Evolutionary conservation across 1,140 invertebrate genomes (phyloP).

Genomic region (silkworm (Bombyx mori)): ASM3026992v2 NC_085131.1:3017001-3017500

Average conservation of each 20-base stretch:
- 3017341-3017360: conserved; percentile 66
- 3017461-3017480: conserved; percentile 34
- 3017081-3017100: neutral
- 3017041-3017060: conserved; percentile 48
- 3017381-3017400: conserved; percentile 41
- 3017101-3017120: neutral
- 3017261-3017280: conserved; percentile 24
- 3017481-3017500: conserved; percentile 18
- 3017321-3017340: conserved; percentile 66
- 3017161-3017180: conserved; percentile 23
- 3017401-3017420: conserved; percentile 68
- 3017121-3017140: conserved; percentile 5
- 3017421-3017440: conserved; percentile 56
- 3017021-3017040: conserved; percentile 44
- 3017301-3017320: conserved; percentile 22
- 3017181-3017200: conserved; percentile 33
- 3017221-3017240: conserved; percentile 32
- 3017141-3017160: conserved; percentile 28
- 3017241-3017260: conserved; percentile 23
- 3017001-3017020: no score
- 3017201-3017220: conserved; percentile 49
- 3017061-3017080: conserved; percentile 26
- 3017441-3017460: conserved; percentile 53
- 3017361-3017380: conserved; percentile 35
- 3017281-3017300: conserved; percentile 18